Base-by-base conservation (phyloP, 2,888 invertebrate species). In the Ditylenchus weischeri region DNA sequence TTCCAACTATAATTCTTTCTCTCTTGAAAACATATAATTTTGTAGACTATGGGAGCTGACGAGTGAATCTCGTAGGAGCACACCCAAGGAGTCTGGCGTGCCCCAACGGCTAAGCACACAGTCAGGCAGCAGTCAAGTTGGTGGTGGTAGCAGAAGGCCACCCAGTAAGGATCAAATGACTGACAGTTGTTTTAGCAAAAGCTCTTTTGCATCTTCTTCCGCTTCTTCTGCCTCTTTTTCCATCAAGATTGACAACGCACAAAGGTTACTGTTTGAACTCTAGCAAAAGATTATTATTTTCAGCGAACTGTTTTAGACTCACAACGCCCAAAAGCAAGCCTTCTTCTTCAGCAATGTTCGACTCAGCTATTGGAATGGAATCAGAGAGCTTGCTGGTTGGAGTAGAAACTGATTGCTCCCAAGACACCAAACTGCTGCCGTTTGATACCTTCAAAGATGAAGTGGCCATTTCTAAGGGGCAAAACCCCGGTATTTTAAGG, bases 181-280 rank as follows among this genome's bases (percentile, higher is more conserved):
- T 8, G 59, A 59, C 35, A 59, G 59, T 36, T 59, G 59, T 59
- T 59, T 59, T 36, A 35, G 35, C 19, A 59, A 59, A 35, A 35
- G 35, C 19, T 59, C 59, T 11, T 59, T 36, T 38, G 59, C 38
- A 13, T 54, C 57, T 35, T 54, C 57, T 18, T 59, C 59, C 2
- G 11, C 43, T 15, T 19, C 21, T 59, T 23, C 59, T 36, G 35
- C 59, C 6, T 29, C 59, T 6, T 36, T 36, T 1, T 13, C 59
- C 11, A 35, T 35, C 10, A 11, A 43, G 43, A 15, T 15, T 3
- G 43, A 15, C 3, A 43, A 3, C 15, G 8, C 1, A 3, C 43
- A 15, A 15, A 43, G 11, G 43, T 43, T 29, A 29, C 3, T 29
- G 5, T 29, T 29, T 29, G 29, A 29, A 29, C 29, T 29, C 2